Evolutionary conservation across 2,888 invertebrate species (phyloP).

Genomic region (Drosophila stalkeri): DNA sequence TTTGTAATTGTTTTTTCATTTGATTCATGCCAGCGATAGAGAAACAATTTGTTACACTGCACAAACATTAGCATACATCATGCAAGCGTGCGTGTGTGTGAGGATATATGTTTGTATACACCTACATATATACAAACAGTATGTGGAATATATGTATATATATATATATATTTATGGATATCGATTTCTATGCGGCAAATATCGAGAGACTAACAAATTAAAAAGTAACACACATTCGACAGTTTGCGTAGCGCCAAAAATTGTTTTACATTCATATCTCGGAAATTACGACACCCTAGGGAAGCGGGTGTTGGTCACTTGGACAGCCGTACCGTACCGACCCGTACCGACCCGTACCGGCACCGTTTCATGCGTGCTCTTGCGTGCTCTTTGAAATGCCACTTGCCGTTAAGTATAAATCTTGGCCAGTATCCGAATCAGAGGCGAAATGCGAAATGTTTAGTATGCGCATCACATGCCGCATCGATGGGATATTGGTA

Average conservation of each 20-base stretch:
- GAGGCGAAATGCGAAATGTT: conserved; percentile 41
- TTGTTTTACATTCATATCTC: conserved; percentile 85
- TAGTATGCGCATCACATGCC: conserved; percentile 66
- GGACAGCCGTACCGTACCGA: conserved; percentile 19
- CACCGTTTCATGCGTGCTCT: background rate
- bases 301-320: conserved; percentile 77
- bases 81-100: background rate
- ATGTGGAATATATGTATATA: background rate
- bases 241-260: conserved; percentile 66
- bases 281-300: conserved; percentile 84
- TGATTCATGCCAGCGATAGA: conserved; percentile 54
- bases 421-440: conserved; percentile 47
- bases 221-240: conserved; percentile 65
- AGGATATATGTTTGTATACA: background rate
- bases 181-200: conserved; percentile 39
- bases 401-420: conserved; percentile 64
- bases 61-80: conserved; percentile 39
- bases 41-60: conserved; percentile 46
- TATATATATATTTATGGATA: conserved; percentile 19
- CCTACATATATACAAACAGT: background rate
- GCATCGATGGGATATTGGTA: conserved; percentile 65
- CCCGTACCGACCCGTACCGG: background rate
- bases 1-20: conserved; percentile 41
- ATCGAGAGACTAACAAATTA: conserved; percentile 65
- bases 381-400: conserved; percentile 18